Conservation (phyloP, 2,113 vertebrate genomes). For the Psephotus haematonotus region DNA sequence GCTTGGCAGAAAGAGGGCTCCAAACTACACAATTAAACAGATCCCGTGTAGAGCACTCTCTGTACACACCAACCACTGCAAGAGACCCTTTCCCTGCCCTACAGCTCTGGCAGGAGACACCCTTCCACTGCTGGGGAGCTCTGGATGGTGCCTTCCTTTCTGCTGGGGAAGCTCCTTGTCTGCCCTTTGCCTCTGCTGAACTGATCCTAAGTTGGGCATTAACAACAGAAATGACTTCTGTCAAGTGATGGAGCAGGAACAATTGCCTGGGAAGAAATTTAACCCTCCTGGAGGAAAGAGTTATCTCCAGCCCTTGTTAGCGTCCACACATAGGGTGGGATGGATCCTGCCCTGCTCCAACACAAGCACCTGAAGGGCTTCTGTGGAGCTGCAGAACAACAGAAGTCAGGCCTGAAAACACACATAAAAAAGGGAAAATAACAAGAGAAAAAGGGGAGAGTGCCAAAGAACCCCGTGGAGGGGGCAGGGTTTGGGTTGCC, state of each 20-base stretch:
- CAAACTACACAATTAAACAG: slow-evolving; percentile 54
- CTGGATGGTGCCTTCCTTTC: not conserved
- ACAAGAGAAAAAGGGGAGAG: not conserved
- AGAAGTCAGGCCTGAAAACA: not conserved
- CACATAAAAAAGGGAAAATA: not conserved
- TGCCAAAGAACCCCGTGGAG: not conserved
- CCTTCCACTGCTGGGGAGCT: accelerated
- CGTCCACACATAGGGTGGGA: not conserved
- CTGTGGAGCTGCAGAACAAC: slow-evolving; percentile 11
- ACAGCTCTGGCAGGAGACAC: not conserved
- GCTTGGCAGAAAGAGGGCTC: slow-evolving; percentile 68
- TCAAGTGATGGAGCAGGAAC: not conserved
- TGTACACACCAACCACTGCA: accelerated
- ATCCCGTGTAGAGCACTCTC: not conserved
- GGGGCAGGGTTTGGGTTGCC: not conserved
- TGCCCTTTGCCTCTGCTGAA: not conserved
- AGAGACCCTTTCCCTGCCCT: not conserved
- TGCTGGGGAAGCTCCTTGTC: not conserved
- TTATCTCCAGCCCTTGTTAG: not conserved
- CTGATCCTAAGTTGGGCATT: not conserved
- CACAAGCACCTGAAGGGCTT: not conserved
- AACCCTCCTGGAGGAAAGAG: slow-evolving; percentile 12
- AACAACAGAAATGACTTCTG: not conserved
- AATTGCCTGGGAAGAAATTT: slow-evolving; percentile 13
- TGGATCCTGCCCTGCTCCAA: not conserved